Percentiles rank a stretch among this genome's conserved stretches.
These are phyloP conservation scores for Rutpela maculata DNA, from an alignment of 2,888 invertebrate species.

Conservation along the genomic window DNA sequence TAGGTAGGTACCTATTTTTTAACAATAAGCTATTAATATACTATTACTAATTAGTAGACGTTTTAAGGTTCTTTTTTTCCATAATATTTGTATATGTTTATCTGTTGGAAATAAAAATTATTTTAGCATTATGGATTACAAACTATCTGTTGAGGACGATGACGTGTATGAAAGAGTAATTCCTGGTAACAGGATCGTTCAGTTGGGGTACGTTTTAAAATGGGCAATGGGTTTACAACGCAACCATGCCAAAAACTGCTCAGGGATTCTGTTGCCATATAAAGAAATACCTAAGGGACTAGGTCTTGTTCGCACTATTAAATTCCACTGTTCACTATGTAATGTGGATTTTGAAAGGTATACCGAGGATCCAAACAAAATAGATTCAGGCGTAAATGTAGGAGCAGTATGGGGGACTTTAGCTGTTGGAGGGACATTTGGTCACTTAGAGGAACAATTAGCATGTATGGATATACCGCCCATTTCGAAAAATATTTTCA, in stretches of 20 bases:
- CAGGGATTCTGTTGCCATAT: not conserved
- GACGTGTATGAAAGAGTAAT: not conserved
- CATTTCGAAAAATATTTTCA: not conserved
- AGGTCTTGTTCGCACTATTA: not conserved
- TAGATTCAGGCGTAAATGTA: not conserved
- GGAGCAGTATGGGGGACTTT: not conserved
- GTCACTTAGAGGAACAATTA: not conserved
- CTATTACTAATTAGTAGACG: not conserved
- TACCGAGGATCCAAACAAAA: not conserved
- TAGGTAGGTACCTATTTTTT: not conserved
- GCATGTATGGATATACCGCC: not conserved
- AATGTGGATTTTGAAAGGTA: no score
- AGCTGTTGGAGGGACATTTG: not conserved
- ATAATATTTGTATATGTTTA: not conserved
- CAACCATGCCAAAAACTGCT: not conserved
- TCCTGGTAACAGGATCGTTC: not conserved
- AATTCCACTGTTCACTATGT: no score
- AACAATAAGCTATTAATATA: not conserved
- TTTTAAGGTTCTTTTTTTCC: not conserved
- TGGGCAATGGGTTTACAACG: not conserved
- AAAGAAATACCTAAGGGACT: not conserved
- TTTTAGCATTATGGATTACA: not conserved
- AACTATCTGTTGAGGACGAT: not conserved
- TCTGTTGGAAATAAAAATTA: not conserved
- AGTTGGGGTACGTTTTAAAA: not conserved